Evolutionary conservation across 2,888 invertebrate species (phyloP).

Genomic region (Stenolophus ochropezus): DNA sequence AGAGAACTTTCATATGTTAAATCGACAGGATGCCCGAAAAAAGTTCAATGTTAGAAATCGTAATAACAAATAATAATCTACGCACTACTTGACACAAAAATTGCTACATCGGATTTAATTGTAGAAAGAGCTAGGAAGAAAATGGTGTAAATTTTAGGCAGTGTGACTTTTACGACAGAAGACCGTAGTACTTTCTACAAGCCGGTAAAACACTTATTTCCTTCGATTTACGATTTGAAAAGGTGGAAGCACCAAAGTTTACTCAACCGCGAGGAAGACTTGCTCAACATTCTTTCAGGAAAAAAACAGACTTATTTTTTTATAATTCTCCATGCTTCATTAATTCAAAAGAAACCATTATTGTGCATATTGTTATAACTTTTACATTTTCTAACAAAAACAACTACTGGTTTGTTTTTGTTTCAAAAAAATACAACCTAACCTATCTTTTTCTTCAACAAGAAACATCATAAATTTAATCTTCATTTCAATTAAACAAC

Average conservation of each 20-base stretch:
- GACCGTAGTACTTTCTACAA: constrained; percentile 30
- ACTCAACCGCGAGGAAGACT: constrained; percentile 20
- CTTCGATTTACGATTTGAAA: constrained; percentile 6
- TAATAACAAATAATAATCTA: constrained; percentile 44
- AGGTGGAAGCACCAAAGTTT: neutral
- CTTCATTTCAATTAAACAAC: too few species aligned
- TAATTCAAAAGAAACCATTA: neutral
- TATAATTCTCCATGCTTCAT: constrained; percentile 34
- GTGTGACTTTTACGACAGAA: constrained; percentile 5
- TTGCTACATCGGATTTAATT: constrained; percentile 24
- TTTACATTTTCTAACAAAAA: constrained; percentile 5
- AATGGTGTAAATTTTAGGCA: constrained; percentile 41
- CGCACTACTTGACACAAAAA: constrained; percentile 53
- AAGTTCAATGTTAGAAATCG: constrained; percentile 53
- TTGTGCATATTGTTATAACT: neutral
- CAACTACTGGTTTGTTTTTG: neutral
- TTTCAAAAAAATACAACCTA: neutral
- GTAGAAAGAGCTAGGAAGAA: constrained; percentile 18
- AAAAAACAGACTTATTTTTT: constrained; percentile 14
- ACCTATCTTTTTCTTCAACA: too few species aligned
- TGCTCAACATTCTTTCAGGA: neutral
- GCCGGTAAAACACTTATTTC: neutral
- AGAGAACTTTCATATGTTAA: constrained; percentile 27
- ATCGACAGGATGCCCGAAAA: constrained; percentile 33
- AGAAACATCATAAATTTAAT: too few species aligned